Evolutionary conservation across 2,113 vertebrate species (phyloP).

Genomic region (Corydoras maculifer): DNA sequence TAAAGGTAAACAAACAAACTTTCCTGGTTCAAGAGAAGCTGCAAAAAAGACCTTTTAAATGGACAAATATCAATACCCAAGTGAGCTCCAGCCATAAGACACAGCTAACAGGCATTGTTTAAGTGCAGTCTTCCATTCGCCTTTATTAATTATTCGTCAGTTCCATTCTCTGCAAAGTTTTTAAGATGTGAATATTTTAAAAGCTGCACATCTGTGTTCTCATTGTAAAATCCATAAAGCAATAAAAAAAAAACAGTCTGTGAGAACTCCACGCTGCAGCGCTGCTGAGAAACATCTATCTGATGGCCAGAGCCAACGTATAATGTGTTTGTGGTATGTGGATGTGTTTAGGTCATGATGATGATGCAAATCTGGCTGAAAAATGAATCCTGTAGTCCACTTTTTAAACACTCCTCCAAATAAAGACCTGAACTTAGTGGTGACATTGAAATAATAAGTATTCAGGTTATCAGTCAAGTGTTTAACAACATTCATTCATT

Average conservation of each 20-base stretch:
- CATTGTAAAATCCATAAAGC: constrained; percentile 39
- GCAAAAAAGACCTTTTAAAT: constrained; percentile 7
- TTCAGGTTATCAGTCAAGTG: too few species aligned
- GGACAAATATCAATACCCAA: constrained; percentile 6
- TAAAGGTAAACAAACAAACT: neutral
- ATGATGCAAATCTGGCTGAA: neutral
- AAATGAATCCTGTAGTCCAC: neutral
- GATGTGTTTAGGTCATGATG: too few species aligned
- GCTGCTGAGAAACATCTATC: neutral
- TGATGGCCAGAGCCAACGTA: too few species aligned
- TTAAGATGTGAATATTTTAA: constrained; percentile 64
- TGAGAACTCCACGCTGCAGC: neutral
- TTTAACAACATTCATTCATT: too few species aligned
- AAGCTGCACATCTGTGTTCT: constrained; percentile 50
- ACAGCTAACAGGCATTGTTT: constrained; percentile 55
- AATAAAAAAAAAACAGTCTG: constrained; percentile 33
- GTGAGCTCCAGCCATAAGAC: neutral
- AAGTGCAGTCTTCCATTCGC: constrained; percentile 45
- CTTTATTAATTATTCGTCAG: constrained; percentile 63
- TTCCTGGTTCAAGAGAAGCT: too few species aligned
- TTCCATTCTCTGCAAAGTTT: constrained; percentile 48
- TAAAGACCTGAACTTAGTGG: too few species aligned
- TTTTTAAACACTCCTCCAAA: too few species aligned
- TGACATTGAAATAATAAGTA: too few species aligned
- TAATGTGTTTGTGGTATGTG: too few species aligned